Conservation (phyloP, 2,888 invertebrate genomes). For the Bugula neritina region DNA sequence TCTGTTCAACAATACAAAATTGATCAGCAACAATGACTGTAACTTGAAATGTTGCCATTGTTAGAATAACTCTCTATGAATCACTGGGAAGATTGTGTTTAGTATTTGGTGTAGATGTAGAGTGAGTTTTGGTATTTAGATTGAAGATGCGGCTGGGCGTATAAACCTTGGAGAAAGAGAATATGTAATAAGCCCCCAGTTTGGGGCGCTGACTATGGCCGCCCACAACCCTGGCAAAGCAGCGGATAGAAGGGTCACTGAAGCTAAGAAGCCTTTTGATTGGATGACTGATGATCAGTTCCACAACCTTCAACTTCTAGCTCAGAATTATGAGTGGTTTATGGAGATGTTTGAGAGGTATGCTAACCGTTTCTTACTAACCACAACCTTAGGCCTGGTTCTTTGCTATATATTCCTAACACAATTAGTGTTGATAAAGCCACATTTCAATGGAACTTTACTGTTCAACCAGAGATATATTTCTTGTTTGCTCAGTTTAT, state of each 20-base stretch:
- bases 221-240: slow-evolving; percentile 38
- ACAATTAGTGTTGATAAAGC: too few species aligned
- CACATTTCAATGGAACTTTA: too few species aligned
- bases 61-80: too few species aligned
- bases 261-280: slow-evolving; percentile 53
- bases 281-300: slow-evolving; percentile 54
- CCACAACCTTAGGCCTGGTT: too few species aligned
- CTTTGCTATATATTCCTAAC: too few species aligned
- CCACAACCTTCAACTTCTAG: slow-evolving; percentile 51
- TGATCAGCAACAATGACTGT: too few species aligned
- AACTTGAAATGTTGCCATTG: too few species aligned
- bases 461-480: too few species aligned
- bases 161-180: slow-evolving; percentile 50
- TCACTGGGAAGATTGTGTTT: too few species aligned
- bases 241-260: slow-evolving; percentile 39
- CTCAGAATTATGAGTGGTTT: slow-evolving; percentile 52
- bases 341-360: slow-evolving; percentile 51
- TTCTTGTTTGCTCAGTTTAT: too few species aligned
- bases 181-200: slow-evolving; percentile 50
- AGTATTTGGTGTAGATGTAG: too few species aligned
- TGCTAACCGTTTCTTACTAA: not conserved
- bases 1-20: too few species aligned
- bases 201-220: slow-evolving; percentile 44
- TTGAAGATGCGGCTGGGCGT: slow-evolving; percentile 45
- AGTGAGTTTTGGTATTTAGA: slow-evolving; percentile 33